phyloP scores from a whole-genome alignment of 2,797 vertebrate genomes.

The Agapornis canus region DNA sequence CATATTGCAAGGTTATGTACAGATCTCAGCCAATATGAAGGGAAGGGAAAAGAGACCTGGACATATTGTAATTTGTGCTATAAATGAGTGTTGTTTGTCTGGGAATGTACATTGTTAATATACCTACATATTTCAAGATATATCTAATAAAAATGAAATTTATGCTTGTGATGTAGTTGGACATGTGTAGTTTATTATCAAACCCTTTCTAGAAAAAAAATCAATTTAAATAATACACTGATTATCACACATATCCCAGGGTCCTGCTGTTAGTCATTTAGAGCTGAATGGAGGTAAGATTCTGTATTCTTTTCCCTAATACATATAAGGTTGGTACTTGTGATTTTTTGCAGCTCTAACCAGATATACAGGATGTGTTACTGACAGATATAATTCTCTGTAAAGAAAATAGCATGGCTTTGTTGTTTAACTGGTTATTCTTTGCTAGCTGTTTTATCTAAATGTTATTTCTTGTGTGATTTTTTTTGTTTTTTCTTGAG shows the following conservation, averaged over 20 bases:
- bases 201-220: not conserved
- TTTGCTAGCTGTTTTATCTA: not conserved
- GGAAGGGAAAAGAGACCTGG: not conserved
- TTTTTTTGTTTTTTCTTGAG: not conserved
- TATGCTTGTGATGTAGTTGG: not conserved
- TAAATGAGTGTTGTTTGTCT: not conserved
- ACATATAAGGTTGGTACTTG: not conserved
- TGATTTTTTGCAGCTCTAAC: not conserved
- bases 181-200: not conserved
- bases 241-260: not conserved
- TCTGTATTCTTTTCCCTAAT: slow-evolving; percentile 12
- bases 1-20: not conserved
- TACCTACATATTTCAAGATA: not conserved
- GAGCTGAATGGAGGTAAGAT: not conserved
- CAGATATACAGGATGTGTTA: not conserved
- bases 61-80: not conserved
- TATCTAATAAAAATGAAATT: not conserved
- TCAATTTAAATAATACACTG: slow-evolving; percentile 10
- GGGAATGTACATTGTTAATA: not conserved
- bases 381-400: not conserved
- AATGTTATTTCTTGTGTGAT: not conserved
- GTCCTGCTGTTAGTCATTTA: slow-evolving; percentile 9
- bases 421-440: not conserved
- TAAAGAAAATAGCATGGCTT: not conserved
- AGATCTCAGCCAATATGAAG: not conserved